Evolutionary conservation across 2,113 vertebrate species (phyloP).

Genomic region (Periophthalmodon schlosseri): DNA sequence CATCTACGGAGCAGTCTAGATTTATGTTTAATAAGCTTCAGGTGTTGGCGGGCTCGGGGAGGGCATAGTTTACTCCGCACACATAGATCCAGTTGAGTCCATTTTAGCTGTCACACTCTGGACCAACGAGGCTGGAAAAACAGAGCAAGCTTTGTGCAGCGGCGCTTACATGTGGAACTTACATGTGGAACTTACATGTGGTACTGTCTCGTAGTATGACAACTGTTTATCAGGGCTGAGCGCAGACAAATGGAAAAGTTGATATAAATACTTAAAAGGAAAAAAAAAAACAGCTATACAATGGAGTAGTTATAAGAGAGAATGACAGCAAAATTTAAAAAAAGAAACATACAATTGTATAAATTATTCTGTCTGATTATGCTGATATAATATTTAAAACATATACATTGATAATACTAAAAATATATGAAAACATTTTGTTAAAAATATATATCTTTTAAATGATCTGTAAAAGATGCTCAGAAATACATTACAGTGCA

Average conservation of each 20-base stretch:
- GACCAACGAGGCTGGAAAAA: constrained; percentile 64
- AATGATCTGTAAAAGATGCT: background rate
- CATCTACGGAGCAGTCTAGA: constrained; percentile 68
- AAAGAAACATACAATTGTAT: too few species aligned
- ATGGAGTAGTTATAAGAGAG: constrained; percentile 42
- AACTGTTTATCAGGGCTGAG: constrained; percentile 56
- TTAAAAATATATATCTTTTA: background rate
- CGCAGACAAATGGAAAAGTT: constrained; percentile 68
- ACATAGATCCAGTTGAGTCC: constrained; percentile 23
- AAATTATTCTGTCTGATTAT: too few species aligned
- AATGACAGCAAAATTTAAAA: background rate
- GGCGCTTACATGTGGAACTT: constrained; percentile 36
- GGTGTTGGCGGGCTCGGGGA: constrained; percentile 69
- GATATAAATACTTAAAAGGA: constrained; percentile 72
- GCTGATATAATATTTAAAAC: too few species aligned
- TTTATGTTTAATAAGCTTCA: constrained; percentile 84
- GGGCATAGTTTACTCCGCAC: constrained; percentile 15
- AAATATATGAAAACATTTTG: too few species aligned
- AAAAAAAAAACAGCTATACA: constrained; percentile 59
- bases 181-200: constrained; percentile 32
- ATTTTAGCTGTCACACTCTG: constrained; percentile 65
- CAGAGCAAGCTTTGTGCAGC: constrained; percentile 76
- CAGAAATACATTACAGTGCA: background rate
- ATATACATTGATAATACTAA: too few species aligned
- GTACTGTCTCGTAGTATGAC: constrained; percentile 34